These are phyloP conservation scores for Ceratotherium simum DNA, from an alignment of 2,113 vertebrate genomes.

Conservation along the genomic window DNA sequence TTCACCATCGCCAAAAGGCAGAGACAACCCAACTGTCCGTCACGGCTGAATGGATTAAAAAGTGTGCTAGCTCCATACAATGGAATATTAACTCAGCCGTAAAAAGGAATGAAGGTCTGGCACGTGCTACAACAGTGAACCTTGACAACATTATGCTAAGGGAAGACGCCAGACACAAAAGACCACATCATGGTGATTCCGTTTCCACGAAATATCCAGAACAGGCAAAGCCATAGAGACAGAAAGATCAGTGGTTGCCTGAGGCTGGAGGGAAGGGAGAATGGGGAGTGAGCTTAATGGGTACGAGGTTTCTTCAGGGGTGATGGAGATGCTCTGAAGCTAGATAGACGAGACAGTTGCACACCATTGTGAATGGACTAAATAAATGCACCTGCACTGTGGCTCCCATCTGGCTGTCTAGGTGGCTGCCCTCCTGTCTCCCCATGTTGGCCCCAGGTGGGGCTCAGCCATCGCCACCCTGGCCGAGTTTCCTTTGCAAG, in stretches of 20 bases:
- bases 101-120: not conserved
- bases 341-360: rapidly evolving
- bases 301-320: not conserved
- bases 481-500: not conserved
- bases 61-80: not conserved
- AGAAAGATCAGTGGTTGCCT: not conserved
- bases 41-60: not conserved
- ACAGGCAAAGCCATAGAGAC: not conserved
- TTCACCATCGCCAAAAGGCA: not conserved
- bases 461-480: not conserved
- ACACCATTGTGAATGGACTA: not conserved
- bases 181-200: not conserved
- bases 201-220: not conserved
- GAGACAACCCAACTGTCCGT: not conserved
- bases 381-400: not conserved
- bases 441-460: not conserved
- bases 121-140: not conserved
- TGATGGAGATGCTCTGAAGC: not conserved
- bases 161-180: not conserved
- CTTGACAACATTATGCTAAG: not conserved
- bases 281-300: not conserved
- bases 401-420: rapidly evolving
- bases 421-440: not conserved
- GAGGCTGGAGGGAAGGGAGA: not conserved
- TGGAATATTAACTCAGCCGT: not conserved